A percentile compares a stretch with the other conserved stretches of the same genome.
Evolutionary conservation across 1,140 invertebrate species (phyloP).

Genomic region (Oryctes rhinoceros): DNA sequence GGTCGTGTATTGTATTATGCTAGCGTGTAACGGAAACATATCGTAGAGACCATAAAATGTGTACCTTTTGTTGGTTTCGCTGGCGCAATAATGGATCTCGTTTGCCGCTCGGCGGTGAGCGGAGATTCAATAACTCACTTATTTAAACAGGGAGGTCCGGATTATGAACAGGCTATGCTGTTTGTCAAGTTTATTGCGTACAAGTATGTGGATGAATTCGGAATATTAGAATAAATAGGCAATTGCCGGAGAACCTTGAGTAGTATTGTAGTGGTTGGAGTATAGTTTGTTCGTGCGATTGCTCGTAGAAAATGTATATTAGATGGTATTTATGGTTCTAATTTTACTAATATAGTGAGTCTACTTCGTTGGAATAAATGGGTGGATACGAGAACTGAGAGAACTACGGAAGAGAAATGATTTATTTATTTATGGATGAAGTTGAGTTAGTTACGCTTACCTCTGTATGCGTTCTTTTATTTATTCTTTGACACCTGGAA

Average conservation of each 20-base stretch:
- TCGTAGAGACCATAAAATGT: neutral
- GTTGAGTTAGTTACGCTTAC: too few relatives aligned
- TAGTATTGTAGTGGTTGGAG: neutral
- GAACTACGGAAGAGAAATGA: too few relatives aligned
- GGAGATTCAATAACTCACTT: constrained; percentile 32
- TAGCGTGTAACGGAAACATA: neutral
- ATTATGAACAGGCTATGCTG: constrained; percentile 1
- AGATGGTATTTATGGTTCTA: too few relatives aligned
- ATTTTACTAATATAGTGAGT: too few relatives aligned
- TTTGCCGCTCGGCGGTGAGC: neutral
- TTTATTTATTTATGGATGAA: too few relatives aligned
- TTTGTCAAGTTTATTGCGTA: constrained; percentile 31
- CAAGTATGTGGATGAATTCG: constrained; percentile 29
- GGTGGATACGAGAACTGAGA: too few relatives aligned
- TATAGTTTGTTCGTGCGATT: neutral
- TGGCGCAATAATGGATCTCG: constrained; percentile 5
- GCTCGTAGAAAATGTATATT: too few relatives aligned
- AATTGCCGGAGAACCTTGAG: neutral
- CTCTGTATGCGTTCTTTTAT: too few relatives aligned
- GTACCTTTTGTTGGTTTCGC: constrained; percentile 3
- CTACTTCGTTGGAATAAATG: too few relatives aligned
- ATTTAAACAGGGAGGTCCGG: constrained; percentile 2
- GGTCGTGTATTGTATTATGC: too few relatives aligned
- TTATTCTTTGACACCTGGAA: too few relatives aligned
- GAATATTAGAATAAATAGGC: constrained; percentile 24